Evolutionary conservation across 2,113 vertebrate species (phyloP), one percentile per base, ranked within the genome.

Genomic region (Sinocyclocheilus anshuiensis): DNA sequence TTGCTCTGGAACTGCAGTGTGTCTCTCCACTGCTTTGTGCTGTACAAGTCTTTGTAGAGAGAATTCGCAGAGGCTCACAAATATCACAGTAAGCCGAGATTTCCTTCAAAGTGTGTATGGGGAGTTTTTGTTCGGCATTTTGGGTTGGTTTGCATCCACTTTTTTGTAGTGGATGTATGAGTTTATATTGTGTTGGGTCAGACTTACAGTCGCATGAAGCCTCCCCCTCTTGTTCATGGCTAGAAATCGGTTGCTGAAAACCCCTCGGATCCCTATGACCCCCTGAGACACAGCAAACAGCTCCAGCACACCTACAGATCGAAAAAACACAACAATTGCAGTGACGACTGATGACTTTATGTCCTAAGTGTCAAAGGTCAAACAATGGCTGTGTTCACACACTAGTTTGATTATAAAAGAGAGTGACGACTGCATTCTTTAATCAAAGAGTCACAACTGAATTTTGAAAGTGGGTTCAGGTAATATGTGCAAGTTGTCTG

Each of bases 221-320:
- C 98, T 96, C 96, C 98, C 98, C 94, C 97, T 96, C 94, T 96
- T 97, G 94, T 98, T 98, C 98, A 99, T 99, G 94, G 98, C 97
- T 95, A 99, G 95, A 96, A 98, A 99, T 94, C 96, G 96, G 95
- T 97, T 97, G 92, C 97, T 98, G 97, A 97, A 96, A 96, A 99
- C 97, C 91, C 98, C 98, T 94, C 95, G 96, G 96, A 99, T 98
- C 93, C 97, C 97, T 89, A 99, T 96, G 94, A 98, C 97, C 92
- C 98, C 98, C 94, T 97, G 98, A 96, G 98, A 99, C 90, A 99
- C 93, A 63, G 98, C 97, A 94, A 99, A 97, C 92, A 99, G 97
- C 96, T 99, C 97, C 96, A 99, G 96, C 93, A 98, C 92, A 97
- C 98, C 98, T 99, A 90, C 74, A 77, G 15, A 84, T 76, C 45